These are phyloP conservation scores for Chrysocyon brachyurus DNA, from an alignment of 2,797 vertebrate species.

Conservation along the genomic window DNA sequence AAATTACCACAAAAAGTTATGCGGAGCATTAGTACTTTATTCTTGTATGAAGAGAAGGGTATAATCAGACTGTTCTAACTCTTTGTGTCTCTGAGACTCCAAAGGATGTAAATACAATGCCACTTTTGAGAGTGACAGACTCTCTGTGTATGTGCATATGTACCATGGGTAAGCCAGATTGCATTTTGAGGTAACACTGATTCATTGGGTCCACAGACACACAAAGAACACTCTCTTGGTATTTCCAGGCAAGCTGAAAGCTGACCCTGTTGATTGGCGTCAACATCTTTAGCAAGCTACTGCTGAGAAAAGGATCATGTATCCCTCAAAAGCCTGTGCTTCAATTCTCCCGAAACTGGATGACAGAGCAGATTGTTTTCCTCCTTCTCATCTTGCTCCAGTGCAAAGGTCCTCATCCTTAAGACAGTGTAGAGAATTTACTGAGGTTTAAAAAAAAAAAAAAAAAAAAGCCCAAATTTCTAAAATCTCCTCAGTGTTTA, in stretches of 20 bases:
- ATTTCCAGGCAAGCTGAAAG: constrained; percentile 51
- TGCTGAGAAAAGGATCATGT: background rate
- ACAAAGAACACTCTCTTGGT: background rate
- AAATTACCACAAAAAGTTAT: background rate
- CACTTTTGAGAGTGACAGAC: background rate
- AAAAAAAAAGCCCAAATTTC: background rate
- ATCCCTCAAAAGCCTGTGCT: background rate
- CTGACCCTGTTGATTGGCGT: background rate
- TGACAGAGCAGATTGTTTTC: background rate
- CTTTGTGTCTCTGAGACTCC: background rate
- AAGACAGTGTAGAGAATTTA: background rate
- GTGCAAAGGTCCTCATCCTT: background rate
- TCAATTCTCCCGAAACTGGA: background rate
- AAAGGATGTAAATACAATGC: background rate
- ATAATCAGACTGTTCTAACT: background rate
- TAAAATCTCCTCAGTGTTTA: background rate
- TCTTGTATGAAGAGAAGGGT: background rate
- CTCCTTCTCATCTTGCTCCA: background rate
- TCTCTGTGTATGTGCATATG: background rate
- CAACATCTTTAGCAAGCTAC: background rate
- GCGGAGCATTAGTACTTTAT: background rate
- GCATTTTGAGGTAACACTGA: constrained; percentile 33
- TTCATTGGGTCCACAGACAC: background rate
- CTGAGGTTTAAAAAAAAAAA: background rate
- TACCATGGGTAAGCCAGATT: background rate